phyloP scores from a whole-genome alignment of 1,140 invertebrate species.

The Dinoponera quadriceps region DNA sequence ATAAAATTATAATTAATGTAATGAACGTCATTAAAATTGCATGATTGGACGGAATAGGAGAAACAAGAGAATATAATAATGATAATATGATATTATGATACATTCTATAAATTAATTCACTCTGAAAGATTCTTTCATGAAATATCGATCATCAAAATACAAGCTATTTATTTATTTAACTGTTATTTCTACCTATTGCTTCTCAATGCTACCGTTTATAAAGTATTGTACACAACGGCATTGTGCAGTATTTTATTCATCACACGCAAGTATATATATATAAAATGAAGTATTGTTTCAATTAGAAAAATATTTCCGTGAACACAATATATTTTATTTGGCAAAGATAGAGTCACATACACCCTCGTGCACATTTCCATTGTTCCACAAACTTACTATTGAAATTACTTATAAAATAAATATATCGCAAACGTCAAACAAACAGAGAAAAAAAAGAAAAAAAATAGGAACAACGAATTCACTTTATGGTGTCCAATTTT shows the following conservation, averaged over 20 bases:
- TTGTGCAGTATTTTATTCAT: conserved; percentile 6
- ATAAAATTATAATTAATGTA: background rate
- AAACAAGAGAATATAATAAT: conserved; percentile 7
- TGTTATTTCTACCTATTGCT: conserved; percentile 23
- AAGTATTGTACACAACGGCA: background rate
- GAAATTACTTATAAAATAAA: conserved; percentile 24
- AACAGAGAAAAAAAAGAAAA: no score
- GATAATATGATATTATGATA: background rate
- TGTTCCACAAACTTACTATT: conserved; percentile 12
- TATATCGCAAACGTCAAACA: background rate
- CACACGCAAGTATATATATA: background rate
- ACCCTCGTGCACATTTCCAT: conserved; percentile 6
- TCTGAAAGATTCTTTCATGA: background rate
- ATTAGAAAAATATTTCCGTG: conserved; percentile 33
- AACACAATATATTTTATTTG: conserved; percentile 30
- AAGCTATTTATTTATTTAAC: conserved; percentile 17
- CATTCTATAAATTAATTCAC: background rate
- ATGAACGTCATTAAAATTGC: background rate
- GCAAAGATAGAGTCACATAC: background rate
- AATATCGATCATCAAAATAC: background rate
- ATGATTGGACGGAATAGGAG: no score
- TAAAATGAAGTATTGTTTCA: conserved; percentile 35
- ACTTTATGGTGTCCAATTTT: background rate
- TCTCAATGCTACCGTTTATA: conserved; percentile 10
- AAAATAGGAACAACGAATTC: background rate